These are phyloP conservation scores for Tapera naevia DNA, from an alignment of 2,797 vertebrate species.

Conservation along the genomic window DNA sequence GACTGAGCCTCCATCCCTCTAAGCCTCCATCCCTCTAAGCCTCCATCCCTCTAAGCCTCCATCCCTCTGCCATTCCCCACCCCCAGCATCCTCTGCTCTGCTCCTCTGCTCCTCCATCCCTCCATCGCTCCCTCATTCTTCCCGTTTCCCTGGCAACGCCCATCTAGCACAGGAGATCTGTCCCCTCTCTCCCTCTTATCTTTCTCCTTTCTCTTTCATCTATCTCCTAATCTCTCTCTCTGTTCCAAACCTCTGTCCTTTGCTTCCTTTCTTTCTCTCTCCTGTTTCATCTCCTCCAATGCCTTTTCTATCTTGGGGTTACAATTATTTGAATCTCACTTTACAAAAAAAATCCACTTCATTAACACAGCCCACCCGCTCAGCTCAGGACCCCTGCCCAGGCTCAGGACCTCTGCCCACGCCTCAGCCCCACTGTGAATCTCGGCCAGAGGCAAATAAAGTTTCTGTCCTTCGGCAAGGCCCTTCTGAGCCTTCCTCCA, in stretches of 20 bases:
- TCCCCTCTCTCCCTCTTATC: conserved; percentile 69
- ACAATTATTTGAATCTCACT: conserved; percentile 62
- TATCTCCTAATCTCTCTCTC: conserved; percentile 60
- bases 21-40: neutral
- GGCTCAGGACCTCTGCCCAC: neutral
- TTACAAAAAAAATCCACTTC: neutral
- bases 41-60: neutral
- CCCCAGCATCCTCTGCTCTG: conserved; percentile 55
- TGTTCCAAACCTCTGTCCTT: conserved; percentile 63
- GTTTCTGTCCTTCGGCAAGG: neutral
- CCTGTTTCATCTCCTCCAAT: conserved; percentile 44
- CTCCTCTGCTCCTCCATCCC: conserved; percentile 61
- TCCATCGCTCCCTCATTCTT: conserved; percentile 70
- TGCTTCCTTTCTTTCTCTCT: conserved; percentile 49
- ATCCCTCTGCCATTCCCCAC: neutral
- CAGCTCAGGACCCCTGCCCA: neutral
- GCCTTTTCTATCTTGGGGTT: conserved; percentile 38
- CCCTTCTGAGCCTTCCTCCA: neutral
- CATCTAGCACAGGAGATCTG: conserved; percentile 67
- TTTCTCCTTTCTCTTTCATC: conserved; percentile 65
- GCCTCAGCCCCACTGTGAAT: neutral
- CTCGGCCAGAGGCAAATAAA: neutral
- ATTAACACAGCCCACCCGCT: neutral
- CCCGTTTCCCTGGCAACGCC: conserved; percentile 80
- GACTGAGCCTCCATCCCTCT: neutral